Percentiles rank a stretch among this genome's conserved stretches.
Evolutionary conservation across 1,140 invertebrate genomes (phyloP).

Genomic region (Hycleus cichorii): DNA sequence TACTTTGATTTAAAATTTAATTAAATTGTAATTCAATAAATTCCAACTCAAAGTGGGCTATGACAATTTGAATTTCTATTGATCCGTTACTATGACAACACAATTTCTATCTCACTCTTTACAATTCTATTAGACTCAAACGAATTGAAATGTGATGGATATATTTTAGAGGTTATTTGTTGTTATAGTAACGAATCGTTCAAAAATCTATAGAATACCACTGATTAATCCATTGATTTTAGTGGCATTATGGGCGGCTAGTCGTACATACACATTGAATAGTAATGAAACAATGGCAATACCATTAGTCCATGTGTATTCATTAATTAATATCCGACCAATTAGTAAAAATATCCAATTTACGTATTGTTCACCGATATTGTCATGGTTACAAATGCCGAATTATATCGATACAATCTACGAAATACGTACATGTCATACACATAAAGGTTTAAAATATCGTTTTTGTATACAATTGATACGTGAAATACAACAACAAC

Average conservation of each 20-base stretch:
- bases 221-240: not conserved
- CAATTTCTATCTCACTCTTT: too few relatives aligned
- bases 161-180: too few relatives aligned
- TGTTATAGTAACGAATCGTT: too few relatives aligned
- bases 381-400: conserved; percentile 59
- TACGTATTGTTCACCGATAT: conserved; percentile 53
- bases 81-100: too few relatives aligned
- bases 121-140: too few relatives aligned
- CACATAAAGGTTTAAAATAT: conserved; percentile 40
- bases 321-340: conserved; percentile 50
- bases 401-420: conserved; percentile 51
- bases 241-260: conserved; percentile 25
- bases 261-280: conserved; percentile 28
- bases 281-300: conserved; percentile 49
- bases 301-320: conserved; percentile 55
- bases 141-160: too few relatives aligned
- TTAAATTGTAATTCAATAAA: too few relatives aligned
- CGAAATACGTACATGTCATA: conserved; percentile 44
- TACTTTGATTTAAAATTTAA: too few relatives aligned
- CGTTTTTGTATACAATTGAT: conserved; percentile 70
- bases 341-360: conserved; percentile 38
- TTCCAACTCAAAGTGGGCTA: too few relatives aligned
- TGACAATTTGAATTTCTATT: too few relatives aligned
- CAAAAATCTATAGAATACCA: too few relatives aligned
- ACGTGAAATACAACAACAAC: conserved; percentile 68